Percentiles rank a stretch among this genome's conserved stretches.
phyloP scores from a whole-genome alignment of 2,797 vertebrate species.

The Rousettus madagascariensis region DNA sequence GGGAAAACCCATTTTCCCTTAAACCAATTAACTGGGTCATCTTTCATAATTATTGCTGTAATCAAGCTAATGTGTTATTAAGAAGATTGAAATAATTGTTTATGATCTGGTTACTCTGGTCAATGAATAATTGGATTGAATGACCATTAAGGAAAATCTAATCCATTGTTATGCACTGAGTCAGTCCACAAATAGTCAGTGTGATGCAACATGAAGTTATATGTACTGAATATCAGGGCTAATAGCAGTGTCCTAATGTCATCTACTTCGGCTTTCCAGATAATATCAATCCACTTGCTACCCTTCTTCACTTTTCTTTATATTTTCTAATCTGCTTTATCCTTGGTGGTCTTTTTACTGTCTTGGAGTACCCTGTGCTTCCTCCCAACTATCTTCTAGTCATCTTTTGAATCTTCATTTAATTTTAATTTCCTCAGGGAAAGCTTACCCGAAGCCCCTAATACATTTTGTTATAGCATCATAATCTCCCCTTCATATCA shows the following conservation, averaged over 20 bases:
- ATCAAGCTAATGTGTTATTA: slow-evolving; percentile 75
- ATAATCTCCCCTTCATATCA: not conserved
- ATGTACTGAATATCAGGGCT: not conserved
- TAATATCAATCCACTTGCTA: not conserved
- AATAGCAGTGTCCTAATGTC: not conserved
- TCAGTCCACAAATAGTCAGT: slow-evolving; percentile 43
- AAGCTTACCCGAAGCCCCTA: not conserved
- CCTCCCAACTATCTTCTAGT: not conserved
- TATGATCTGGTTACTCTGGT: slow-evolving; percentile 66
- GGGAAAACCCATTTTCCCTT: slow-evolving; percentile 64
- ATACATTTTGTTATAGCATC: not conserved
- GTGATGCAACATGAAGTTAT: not conserved
- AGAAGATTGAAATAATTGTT: slow-evolving; percentile 73
- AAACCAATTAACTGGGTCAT: slow-evolving; percentile 69
- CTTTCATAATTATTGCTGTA: slow-evolving; percentile 69
- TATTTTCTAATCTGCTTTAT: not conserved
- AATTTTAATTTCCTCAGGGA: not conserved
- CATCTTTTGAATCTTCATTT: not conserved
- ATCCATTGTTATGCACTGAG: slow-evolving; percentile 33
- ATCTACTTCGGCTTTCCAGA: not conserved
- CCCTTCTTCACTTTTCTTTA: not conserved
- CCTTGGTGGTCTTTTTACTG: not conserved
- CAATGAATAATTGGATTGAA: slow-evolving; percentile 73
- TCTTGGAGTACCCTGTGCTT: not conserved
- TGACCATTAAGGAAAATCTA: slow-evolving; percentile 67